Evolutionary conservation across 2,113 vertebrate species (phyloP).

Genomic region (Mugil cephalus): DNA sequence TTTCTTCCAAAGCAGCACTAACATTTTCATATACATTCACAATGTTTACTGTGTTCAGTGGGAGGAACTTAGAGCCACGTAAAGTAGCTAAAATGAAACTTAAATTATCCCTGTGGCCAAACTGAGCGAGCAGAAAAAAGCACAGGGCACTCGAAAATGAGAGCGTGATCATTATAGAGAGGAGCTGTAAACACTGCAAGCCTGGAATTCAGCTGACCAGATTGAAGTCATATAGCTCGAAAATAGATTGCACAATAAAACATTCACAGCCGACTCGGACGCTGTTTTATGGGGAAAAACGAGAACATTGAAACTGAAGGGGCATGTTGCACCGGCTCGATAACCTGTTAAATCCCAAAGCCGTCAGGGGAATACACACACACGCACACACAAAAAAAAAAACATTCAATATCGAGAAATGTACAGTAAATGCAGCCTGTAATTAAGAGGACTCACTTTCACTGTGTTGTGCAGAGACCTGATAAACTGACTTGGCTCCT

Average conservation of each 20-base stretch:
- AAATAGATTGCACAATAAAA: conserved; percentile 58
- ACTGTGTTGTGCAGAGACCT: conserved; percentile 17
- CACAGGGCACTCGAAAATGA: conserved; percentile 15
- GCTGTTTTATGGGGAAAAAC: conserved; percentile 38
- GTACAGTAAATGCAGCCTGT: conserved; percentile 26
- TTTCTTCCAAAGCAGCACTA: too few species aligned
- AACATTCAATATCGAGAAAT: background rate
- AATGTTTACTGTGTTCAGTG: conserved; percentile 6
- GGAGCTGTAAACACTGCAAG: conserved; percentile 44
- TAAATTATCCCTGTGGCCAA: conserved; percentile 29
- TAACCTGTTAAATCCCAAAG: conserved; percentile 33
- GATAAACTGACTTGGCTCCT: conserved; percentile 18
- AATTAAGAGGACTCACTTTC: conserved; percentile 35
- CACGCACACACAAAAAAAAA: background rate
- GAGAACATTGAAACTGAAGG: conserved; percentile 20
- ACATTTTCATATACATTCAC: background rate
- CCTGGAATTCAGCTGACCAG: conserved; percentile 35
- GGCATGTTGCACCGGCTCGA: background rate
- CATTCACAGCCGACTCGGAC: conserved; percentile 31
- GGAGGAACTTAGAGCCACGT: conserved; percentile 2
- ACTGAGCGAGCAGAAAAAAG: conserved; percentile 13
- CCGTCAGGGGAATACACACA: background rate
- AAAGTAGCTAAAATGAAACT: conserved; percentile 8
- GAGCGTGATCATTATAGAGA: conserved; percentile 15
- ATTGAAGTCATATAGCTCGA: conserved; percentile 34